These are phyloP conservation scores for Dallia pectoralis DNA, from an alignment of 2,797 vertebrate species.

Conservation along the genomic window DNA sequence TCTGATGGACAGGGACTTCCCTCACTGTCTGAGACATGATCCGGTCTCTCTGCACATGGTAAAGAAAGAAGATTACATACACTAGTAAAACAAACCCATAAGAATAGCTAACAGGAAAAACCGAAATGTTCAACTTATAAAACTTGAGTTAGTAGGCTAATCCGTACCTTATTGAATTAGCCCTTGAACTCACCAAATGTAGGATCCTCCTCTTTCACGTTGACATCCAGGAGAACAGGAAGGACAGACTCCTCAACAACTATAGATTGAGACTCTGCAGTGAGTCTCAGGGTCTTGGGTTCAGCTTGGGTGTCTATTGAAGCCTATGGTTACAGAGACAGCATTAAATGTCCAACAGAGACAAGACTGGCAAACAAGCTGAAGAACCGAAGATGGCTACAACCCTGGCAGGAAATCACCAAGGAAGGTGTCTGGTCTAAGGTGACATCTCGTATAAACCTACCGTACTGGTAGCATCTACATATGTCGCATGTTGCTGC, in stretches of 20 bases:
- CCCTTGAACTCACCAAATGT: not conserved
- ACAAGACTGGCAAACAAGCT: too few species aligned
- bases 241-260: not conserved
- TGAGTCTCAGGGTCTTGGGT: too few species aligned
- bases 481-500: not conserved
- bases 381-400: too few species aligned
- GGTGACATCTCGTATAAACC: not conserved
- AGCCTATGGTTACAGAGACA: not conserved
- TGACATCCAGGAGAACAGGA: not conserved
- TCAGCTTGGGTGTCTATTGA: not conserved
- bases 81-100: not conserved
- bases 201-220: not conserved
- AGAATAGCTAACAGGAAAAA: not conserved
- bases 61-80: not conserved
- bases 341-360: not conserved
- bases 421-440: too few species aligned
- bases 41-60: not conserved
- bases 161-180: not conserved
- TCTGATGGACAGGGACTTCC: not conserved
- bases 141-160: not conserved
- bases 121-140: not conserved
- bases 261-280: not conserved
- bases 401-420: too few species aligned
- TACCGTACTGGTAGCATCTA: not conserved
- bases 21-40: not conserved